These are phyloP conservation scores for Chrysolina oricalcia DNA, from an alignment of 2,888 invertebrate genomes.

Conservation along the genomic window DNA sequence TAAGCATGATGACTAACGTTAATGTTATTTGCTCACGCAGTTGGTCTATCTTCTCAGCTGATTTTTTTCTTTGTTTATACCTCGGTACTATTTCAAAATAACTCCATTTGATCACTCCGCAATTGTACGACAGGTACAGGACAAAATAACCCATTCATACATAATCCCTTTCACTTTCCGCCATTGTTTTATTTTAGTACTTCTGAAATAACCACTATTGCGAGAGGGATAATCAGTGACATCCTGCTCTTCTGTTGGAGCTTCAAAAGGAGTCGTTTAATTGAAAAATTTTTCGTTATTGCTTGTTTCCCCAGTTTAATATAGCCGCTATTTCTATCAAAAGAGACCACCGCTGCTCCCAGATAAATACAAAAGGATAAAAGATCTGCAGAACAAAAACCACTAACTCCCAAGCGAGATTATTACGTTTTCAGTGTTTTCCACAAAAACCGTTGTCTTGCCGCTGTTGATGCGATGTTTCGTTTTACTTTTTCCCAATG, in stretches of 20 bases:
- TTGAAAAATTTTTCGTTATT: constrained; percentile 14
- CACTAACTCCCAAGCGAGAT: constrained; percentile 39
- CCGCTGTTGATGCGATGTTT: not conserved
- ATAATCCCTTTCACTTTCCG: too few species aligned
- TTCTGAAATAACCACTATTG: too few species aligned
- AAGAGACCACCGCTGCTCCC: constrained; percentile 3
- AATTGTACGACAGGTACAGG: not conserved
- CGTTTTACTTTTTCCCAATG: not conserved
- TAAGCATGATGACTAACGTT: not conserved
- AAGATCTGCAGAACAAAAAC: constrained; percentile 43
- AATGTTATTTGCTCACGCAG: not conserved
- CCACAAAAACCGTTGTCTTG: not conserved
- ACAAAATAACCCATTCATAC: not conserved
- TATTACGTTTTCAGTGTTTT: constrained; percentile 43
- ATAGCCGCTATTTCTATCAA: constrained; percentile 2
- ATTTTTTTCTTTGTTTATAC: too few species aligned
- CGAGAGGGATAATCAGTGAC: not conserved
- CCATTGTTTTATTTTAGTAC: too few species aligned
- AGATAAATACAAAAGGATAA: constrained; percentile 38
- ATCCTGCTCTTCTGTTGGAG: not conserved
- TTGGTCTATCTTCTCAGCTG: too few species aligned
- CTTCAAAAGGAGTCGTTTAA: constrained; percentile 7
- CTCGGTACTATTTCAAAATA: too few species aligned
- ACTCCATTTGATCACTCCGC: too few species aligned
- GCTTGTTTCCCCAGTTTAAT: not conserved